phyloP scores from a whole-genome alignment of 2,888 invertebrate species.

The Protophormia terraenovae region DNA sequence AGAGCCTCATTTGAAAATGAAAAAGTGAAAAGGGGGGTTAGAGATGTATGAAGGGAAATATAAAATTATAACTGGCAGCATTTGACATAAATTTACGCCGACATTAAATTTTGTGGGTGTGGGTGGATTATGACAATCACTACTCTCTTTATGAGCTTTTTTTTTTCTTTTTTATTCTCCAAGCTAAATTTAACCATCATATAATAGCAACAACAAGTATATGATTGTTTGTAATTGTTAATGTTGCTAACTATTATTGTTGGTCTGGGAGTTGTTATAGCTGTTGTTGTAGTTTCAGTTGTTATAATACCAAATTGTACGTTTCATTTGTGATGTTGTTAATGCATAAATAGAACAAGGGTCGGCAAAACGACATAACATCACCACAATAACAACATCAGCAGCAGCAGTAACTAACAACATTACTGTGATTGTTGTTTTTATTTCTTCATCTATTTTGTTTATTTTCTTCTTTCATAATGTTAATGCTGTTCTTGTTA shows the following conservation, averaged over 20 bases:
- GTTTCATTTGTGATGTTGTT: conserved; percentile 47
- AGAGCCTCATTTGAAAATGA: neutral
- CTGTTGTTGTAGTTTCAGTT: conserved; percentile 15
- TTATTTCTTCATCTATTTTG: conserved; percentile 1
- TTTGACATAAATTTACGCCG: conserved; percentile 69
- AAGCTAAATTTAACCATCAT: conserved; percentile 15
- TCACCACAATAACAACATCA: conserved; percentile 51
- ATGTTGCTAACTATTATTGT: conserved; percentile 16
- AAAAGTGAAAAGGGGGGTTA: neutral
- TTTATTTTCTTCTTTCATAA: conserved; percentile 18
- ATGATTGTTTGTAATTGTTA: conserved; percentile 49
- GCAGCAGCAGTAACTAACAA: conserved; percentile 64
- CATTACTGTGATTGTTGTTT: conserved; percentile 30
- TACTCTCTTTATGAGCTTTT: conserved; percentile 49
- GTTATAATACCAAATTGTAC: conserved; percentile 32
- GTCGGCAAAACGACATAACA: conserved; percentile 64
- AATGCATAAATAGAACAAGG: conserved; percentile 70
- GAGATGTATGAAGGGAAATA: neutral
- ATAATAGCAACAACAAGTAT: conserved; percentile 28
- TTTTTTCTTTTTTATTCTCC: conserved; percentile 15
- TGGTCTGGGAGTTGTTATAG: too few species aligned
- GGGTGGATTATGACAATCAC: conserved; percentile 71
- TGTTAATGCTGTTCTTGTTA: conserved; percentile 49
- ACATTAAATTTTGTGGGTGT: conserved; percentile 69
- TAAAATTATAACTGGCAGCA: conserved; percentile 54